A percentile compares a stretch with the other conserved stretches of the same genome.
Conservation (phyloP, 1,140 invertebrate species). For the Neodiprion virginianus region DNA sequence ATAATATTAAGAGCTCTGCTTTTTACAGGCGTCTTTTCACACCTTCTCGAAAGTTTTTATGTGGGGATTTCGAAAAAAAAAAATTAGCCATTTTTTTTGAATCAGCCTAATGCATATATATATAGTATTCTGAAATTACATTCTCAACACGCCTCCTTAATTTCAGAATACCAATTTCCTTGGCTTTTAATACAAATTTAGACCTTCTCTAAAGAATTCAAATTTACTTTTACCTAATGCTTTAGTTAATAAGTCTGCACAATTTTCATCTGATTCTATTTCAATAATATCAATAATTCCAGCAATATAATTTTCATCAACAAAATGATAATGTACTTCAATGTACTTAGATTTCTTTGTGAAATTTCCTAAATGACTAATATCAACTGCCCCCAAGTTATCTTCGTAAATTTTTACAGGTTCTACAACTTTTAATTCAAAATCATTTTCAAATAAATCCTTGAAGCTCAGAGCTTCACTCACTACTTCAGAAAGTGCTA, state of each 20-base stretch:
- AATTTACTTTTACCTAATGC: slow-evolving; percentile 14
- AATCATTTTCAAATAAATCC: slow-evolving; percentile 2
- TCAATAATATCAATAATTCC: slow-evolving; percentile 10
- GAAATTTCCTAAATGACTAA: slow-evolving; percentile 14
- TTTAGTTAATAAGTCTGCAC: slow-evolving; percentile 17
- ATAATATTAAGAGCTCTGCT: too few species aligned
- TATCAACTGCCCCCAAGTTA: slow-evolving; percentile 11
- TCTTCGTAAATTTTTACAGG: slow-evolving; percentile 19
- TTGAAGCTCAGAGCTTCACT: slow-evolving; percentile 1
- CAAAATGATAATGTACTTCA: slow-evolving; percentile 20
- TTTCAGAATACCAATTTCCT: neutral
- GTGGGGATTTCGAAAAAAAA: too few species aligned
- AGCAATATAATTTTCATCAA: neutral
- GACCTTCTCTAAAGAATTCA: neutral
- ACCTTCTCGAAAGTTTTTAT: too few species aligned
- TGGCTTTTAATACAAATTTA: neutral
- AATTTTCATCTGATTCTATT: slow-evolving; percentile 4
- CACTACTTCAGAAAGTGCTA: slow-evolving; percentile 20
- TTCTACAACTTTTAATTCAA: slow-evolving; percentile 19
- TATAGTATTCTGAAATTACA: too few species aligned
- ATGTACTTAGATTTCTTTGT: slow-evolving; percentile 17
- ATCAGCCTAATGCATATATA: too few species aligned
- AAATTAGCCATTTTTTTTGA: too few species aligned
- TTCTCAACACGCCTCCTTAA: neutral
- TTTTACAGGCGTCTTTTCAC: too few species aligned